These are phyloP conservation scores for Sarcophaga subvicina DNA, from an alignment of 2,888 invertebrate genomes.

Conservation along the genomic window DNA sequence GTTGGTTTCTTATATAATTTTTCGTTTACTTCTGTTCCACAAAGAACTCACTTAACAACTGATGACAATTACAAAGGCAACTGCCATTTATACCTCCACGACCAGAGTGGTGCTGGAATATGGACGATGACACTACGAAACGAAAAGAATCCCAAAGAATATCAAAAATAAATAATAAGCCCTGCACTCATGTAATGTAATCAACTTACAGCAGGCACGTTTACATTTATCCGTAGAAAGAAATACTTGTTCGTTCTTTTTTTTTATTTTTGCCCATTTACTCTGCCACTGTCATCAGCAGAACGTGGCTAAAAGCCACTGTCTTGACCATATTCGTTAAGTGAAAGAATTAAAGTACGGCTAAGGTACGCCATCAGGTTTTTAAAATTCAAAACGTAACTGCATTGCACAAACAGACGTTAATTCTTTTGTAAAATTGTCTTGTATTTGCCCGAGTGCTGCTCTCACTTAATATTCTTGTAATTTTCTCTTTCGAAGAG, in stretches of 20 bases:
- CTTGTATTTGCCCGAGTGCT: neutral
- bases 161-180: slow-evolving; percentile 15
- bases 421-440: neutral
- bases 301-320: neutral
- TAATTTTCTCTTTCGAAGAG: slow-evolving; percentile 6
- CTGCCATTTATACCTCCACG: slow-evolving; percentile 61
- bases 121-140: slow-evolving; percentile 7
- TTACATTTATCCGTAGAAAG: slow-evolving; percentile 21
- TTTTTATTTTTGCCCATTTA: neutral
- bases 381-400: slow-evolving; percentile 53
- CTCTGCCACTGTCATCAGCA: neutral
- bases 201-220: slow-evolving; percentile 48
- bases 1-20: slow-evolving; percentile 8
- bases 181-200: slow-evolving; percentile 32
- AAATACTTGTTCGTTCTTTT: neutral
- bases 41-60: slow-evolving; percentile 49
- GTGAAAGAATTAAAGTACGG: slow-evolving; percentile 9
- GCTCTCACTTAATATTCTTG: slow-evolving; percentile 7
- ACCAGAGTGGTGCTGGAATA: neutral
- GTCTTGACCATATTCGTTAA: neutral
- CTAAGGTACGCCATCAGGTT: slow-evolving; percentile 19
- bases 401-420: slow-evolving; percentile 31
- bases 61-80: slow-evolving; percentile 36
- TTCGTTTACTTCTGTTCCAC: slow-evolving; percentile 1
- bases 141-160: slow-evolving; percentile 22